Evolutionary conservation across 2,888 invertebrate species (phyloP).

Genomic region (Polyommatus iphigenia): DNA sequence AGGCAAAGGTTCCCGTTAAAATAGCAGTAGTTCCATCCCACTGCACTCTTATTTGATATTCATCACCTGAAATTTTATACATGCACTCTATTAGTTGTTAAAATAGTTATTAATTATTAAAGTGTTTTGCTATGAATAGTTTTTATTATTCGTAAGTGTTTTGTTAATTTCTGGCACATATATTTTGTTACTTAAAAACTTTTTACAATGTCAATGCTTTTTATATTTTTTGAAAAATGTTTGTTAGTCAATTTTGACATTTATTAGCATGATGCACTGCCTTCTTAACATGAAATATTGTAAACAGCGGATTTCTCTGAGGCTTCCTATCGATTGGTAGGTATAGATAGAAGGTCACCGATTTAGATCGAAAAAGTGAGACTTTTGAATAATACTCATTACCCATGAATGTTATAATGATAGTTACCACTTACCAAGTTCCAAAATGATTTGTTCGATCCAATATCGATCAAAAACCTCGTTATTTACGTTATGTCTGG

Average conservation of each 20-base stretch:
- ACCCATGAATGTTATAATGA: not conserved
- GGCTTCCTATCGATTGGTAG: no score
- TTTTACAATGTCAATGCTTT: no score
- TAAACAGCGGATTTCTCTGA: no score
- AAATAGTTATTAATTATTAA: no score
- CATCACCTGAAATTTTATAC: constrained; percentile 51
- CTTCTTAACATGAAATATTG: no score
- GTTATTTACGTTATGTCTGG: constrained; percentile 48
- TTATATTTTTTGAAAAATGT: no score
- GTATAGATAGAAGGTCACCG: not conserved
- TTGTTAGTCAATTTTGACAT: no score
- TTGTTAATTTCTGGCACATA: no score
- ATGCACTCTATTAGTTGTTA: not conserved
- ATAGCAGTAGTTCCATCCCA: constrained; percentile 58
- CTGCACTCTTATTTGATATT: constrained; percentile 59
- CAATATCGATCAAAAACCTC: constrained; percentile 51
- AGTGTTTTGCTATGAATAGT: no score
- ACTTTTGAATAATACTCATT: not conserved
- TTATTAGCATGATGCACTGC: no score
- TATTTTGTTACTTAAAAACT: no score
- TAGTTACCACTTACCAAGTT: constrained; percentile 51
- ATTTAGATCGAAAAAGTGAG: not conserved
- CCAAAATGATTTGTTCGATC: constrained; percentile 58
- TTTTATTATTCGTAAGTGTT: no score
- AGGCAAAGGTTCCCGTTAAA: constrained; percentile 53